Evolutionary conservation across 2,797 vertebrate species (phyloP).

Genomic region (Rhincodon typus): DNA sequence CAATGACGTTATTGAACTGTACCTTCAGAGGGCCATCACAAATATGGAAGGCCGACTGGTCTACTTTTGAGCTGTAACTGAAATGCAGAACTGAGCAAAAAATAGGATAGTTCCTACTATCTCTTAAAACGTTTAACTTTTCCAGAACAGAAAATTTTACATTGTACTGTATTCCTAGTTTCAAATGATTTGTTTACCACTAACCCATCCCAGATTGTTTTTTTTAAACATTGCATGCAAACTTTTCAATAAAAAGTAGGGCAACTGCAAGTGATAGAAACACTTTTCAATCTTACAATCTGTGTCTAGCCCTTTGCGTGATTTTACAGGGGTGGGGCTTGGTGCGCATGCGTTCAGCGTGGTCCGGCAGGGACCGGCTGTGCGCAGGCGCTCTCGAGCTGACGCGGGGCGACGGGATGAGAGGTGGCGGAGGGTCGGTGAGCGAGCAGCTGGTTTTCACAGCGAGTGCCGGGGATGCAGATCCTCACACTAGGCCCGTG

Average conservation of each 20-base stretch:
- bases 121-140: not conserved
- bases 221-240: not conserved
- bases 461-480: not conserved
- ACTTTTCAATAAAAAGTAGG: not conserved
- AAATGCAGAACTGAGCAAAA: too few species aligned
- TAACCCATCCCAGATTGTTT: not conserved
- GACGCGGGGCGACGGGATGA: not conserved
- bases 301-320: not conserved
- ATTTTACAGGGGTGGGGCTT: rapidly evolving
- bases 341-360: not conserved
- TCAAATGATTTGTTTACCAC: not conserved
- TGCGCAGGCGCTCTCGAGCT: not conserved
- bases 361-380: not conserved
- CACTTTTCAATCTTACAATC: not conserved
- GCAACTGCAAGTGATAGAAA: not conserved
- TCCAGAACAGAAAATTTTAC: not conserved
- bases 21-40: too few species aligned
- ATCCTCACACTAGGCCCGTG: constrained; percentile 1
- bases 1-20: too few species aligned
- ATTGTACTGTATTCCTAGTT: not conserved
- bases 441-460: constrained; percentile 33
- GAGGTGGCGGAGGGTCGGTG: not conserved
- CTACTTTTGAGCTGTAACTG: too few species aligned
- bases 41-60: too few species aligned
- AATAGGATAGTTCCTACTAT: too few species aligned